Conservation (phyloP, 1,140 invertebrate genomes). For the fruit fly (Drosophila melanogaster) region Release_6_plus_ISO1_MT NT_033777.3:12039001-12039500, state of each 20-base stretch:
- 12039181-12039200: constrained; percentile 45
- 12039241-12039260: constrained; percentile 63
- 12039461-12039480: constrained; percentile 75
- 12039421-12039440: constrained; percentile 56
- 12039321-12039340: constrained; percentile 75
- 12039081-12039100: constrained; percentile 38
- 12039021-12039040: constrained; percentile 54
- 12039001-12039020: neutral
- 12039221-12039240: constrained; percentile 60
- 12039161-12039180: constrained; percentile 52
- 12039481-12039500: constrained; percentile 52
- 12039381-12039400: constrained; percentile 20
- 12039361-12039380: neutral
- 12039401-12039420: constrained; percentile 77
- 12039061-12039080: constrained; percentile 59
- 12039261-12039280: constrained; percentile 79
- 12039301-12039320: constrained; percentile 51
- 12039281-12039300: constrained; percentile 70
- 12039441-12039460: constrained; percentile 67
- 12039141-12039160: constrained; percentile 52
- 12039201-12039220: neutral
- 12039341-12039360: constrained; percentile 59
- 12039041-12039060: constrained; percentile 80
- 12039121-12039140: constrained; percentile 57
- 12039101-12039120: neutral